phyloP scores from a whole-genome alignment of 2,797 vertebrate genomes.

The Sebastes oblongus region DNA sequence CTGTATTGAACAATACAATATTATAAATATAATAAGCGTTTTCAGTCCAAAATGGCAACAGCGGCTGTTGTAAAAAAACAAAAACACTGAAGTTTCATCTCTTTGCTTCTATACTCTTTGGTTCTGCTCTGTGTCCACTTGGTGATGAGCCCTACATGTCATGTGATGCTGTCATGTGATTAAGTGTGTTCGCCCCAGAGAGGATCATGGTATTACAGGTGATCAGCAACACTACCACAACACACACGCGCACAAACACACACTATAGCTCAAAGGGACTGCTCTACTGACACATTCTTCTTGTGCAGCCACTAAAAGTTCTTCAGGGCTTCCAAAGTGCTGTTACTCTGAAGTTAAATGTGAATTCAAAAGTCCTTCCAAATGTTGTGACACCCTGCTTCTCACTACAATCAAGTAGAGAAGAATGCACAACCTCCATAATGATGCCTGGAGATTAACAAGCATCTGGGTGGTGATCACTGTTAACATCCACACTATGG shows the following conservation, averaged over 20 bases:
- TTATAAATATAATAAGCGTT: too few relatives aligned
- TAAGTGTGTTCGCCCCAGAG: slow-evolving; percentile 46
- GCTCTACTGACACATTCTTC: neutral
- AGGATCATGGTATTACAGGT: slow-evolving; percentile 78
- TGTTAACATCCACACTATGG: neutral
- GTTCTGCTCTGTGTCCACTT: slow-evolving; percentile 8
- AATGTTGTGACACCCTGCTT: neutral
- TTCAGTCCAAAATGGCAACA: too few relatives aligned
- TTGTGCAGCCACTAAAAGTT: neutral
- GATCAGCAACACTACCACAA: slow-evolving; percentile 55
- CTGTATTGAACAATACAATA: too few relatives aligned
- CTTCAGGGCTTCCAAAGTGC: neutral
- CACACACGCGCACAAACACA: neutral
- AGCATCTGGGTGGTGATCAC: neutral
- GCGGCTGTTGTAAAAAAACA: too few relatives aligned
- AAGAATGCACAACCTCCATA: neutral
- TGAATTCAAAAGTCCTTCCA: neutral
- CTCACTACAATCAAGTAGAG: neutral
- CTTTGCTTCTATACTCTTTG: too few relatives aligned
- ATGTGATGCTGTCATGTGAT: slow-evolving; percentile 64
- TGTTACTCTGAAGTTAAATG: neutral
- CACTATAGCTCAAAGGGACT: neutral
- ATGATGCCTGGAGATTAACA: neutral
- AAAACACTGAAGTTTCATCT: too few relatives aligned
- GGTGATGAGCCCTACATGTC: slow-evolving; percentile 37